Evolutionary conservation across 1,140 invertebrate genomes (phyloP).

Genomic region (Vanessa tameamea): DNA sequence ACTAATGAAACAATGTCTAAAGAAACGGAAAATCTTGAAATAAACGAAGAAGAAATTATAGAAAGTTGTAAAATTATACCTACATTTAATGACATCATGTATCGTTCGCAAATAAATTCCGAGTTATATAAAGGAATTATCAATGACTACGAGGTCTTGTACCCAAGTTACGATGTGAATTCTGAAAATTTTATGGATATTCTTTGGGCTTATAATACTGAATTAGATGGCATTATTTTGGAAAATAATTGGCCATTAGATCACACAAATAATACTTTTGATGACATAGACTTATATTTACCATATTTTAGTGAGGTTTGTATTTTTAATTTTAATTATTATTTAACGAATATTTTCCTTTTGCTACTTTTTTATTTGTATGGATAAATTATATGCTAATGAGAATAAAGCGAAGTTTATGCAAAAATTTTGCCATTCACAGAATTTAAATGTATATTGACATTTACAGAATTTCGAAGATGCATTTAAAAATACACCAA

Average conservation of each 20-base stretch:
- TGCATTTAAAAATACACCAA: conserved; percentile 57
- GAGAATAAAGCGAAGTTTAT: background rate
- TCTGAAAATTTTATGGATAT: conserved; percentile 47
- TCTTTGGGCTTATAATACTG: conserved; percentile 50
- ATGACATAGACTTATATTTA: conserved; percentile 45
- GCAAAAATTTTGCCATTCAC: too few species aligned
- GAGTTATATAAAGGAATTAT: conserved; percentile 55
- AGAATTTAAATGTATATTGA: background rate
- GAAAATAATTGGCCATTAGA: conserved; percentile 73
- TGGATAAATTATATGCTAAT: too few species aligned
- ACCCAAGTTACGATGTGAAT: conserved; percentile 51
- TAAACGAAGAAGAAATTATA: conserved; percentile 11
- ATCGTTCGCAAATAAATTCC: conserved; percentile 35
- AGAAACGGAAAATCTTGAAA: background rate
- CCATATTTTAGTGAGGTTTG: conserved; percentile 66
- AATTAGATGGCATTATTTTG: conserved; percentile 60
- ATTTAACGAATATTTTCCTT: background rate
- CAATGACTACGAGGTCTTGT: conserved; percentile 47
- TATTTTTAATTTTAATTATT: background rate
- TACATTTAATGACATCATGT: conserved; percentile 46
- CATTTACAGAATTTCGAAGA: conserved; percentile 59
- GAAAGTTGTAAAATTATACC: conserved; percentile 41
- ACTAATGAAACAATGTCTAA: conserved; percentile 16
- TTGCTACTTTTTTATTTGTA: too few species aligned
- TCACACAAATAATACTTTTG: conserved; percentile 48